Evolutionary conservation across 2,113 vertebrate species (phyloP).

Genomic region (Lophius piscatorius): DNA sequence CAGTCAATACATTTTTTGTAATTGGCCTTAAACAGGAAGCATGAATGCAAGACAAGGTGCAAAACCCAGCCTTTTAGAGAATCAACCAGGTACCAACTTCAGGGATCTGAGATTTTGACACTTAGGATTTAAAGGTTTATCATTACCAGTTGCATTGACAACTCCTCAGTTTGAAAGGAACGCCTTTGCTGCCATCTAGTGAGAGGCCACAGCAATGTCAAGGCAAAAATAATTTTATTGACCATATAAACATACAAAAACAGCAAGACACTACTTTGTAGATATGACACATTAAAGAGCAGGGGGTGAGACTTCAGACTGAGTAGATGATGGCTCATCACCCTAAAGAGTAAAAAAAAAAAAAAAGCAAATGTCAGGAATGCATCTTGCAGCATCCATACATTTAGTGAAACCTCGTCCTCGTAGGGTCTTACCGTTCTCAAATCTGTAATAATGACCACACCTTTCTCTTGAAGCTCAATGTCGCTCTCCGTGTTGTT

Average conservation of each 20-base stretch:
- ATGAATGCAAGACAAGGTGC: too few relatives aligned
- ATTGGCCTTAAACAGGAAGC: too few relatives aligned
- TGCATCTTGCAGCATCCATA: too few relatives aligned
- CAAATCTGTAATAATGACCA: constrained; percentile 65
- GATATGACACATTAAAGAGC: constrained; percentile 40
- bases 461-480: constrained; percentile 68
- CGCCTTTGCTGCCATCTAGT: constrained; percentile 74
- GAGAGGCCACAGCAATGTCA: constrained; percentile 8
- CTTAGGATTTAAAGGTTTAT: too few relatives aligned
- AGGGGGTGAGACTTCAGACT: constrained; percentile 13
- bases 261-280: not conserved
- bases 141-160: too few relatives aligned
- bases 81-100: too few relatives aligned
- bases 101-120: too few relatives aligned
- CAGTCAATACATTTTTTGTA: too few relatives aligned
- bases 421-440: constrained; percentile 34
- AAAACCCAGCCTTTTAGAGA: too few relatives aligned
- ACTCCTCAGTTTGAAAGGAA: too few relatives aligned
- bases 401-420: not conserved
- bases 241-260: constrained; percentile 32
- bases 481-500: constrained; percentile 82
- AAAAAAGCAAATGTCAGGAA: not conserved
- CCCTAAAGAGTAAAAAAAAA: constrained; percentile 30
- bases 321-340: not conserved
- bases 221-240: constrained; percentile 54